These are phyloP conservation scores for Hyperoplus immaculatus DNA, from an alignment of 2,797 vertebrate species.

Conservation along the genomic window DNA sequence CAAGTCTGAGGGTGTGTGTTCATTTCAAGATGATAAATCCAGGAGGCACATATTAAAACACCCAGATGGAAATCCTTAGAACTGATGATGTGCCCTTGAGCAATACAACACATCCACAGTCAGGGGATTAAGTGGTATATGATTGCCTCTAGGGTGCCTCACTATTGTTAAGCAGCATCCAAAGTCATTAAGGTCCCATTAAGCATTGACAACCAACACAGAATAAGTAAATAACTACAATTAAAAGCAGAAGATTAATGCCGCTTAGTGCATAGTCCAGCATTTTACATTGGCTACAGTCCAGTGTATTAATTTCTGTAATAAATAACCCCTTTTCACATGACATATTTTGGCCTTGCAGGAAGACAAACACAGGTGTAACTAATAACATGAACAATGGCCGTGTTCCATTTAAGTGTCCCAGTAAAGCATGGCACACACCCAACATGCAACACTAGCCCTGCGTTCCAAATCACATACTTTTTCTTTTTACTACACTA, in stretches of 20 bases:
- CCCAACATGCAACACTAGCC: conserved; percentile 1
- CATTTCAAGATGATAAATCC: conserved; percentile 15
- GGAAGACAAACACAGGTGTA: conserved; percentile 11
- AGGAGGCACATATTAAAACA: too few species aligned
- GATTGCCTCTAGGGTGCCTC: too few species aligned
- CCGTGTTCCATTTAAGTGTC: conserved; percentile 7
- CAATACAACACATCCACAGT: neutral
- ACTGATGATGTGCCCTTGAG: neutral
- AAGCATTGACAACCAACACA: neutral
- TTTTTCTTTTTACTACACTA: too few species aligned
- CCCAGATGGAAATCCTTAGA: neutral
- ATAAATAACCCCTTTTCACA: neutral
- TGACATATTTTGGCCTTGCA: neutral
- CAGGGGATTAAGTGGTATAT: neutral
- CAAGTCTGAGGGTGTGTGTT: conserved; percentile 13
- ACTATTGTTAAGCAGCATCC: neutral
- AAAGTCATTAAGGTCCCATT: neutral
- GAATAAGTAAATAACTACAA: neutral
- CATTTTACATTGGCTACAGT: too few species aligned
- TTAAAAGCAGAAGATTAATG: neutral
- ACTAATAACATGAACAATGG: conserved; percentile 1
- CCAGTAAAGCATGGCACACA: neutral
- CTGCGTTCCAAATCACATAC: neutral
- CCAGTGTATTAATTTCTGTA: neutral
- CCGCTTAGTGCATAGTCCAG: neutral